These are phyloP conservation scores for Plutella xylostella DNA, from an alignment of 2,888 invertebrate species.

Conservation along the genomic window DNA sequence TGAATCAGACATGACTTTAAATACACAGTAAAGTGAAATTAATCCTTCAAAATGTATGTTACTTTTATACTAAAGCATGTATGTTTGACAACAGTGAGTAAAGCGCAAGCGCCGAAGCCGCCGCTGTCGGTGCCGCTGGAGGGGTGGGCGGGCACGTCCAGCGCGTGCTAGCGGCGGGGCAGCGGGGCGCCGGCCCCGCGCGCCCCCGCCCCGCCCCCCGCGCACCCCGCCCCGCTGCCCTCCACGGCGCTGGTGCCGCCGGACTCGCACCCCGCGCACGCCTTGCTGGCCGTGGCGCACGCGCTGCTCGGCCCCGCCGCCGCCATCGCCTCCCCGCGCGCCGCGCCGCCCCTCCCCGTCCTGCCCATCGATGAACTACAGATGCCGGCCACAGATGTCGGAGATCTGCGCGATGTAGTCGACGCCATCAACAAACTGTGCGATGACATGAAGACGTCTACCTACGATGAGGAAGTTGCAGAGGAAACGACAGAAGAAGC, in stretches of 20 bases:
- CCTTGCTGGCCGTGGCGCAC: conserved; percentile 44
- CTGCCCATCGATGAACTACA: conserved; percentile 39
- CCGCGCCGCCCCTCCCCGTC: conserved; percentile 4
- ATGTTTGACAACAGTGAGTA: conserved; percentile 43
- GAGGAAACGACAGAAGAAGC: conserved; percentile 3
- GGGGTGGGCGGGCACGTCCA: conserved; percentile 67
- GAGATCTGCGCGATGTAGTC: conserved; percentile 56
- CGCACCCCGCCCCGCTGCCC: conserved; percentile 25
- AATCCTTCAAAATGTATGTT: no score
- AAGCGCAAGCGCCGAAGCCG: conserved; percentile 73
- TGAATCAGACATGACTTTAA: background rate
- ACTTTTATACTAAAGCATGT: no score
- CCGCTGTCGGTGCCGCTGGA: conserved; percentile 68
- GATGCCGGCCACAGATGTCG: conserved; percentile 44
- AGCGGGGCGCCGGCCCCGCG: conserved; percentile 48
- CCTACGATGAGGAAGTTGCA: conserved; percentile 29
- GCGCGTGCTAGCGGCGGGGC: conserved; percentile 66
- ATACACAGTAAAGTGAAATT: background rate
- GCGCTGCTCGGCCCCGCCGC: conserved; percentile 45
- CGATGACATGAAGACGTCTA: conserved; percentile 56
- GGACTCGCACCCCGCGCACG: conserved; percentile 43
- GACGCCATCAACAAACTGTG: conserved; percentile 62
- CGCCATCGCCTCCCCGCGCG: conserved; percentile 26
- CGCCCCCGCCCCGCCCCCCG: conserved; percentile 47
- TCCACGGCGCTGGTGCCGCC: conserved; percentile 30